Conservation (phyloP, 2,113 vertebrate genomes). For the Mesembrinibis cayennensis region DNA sequence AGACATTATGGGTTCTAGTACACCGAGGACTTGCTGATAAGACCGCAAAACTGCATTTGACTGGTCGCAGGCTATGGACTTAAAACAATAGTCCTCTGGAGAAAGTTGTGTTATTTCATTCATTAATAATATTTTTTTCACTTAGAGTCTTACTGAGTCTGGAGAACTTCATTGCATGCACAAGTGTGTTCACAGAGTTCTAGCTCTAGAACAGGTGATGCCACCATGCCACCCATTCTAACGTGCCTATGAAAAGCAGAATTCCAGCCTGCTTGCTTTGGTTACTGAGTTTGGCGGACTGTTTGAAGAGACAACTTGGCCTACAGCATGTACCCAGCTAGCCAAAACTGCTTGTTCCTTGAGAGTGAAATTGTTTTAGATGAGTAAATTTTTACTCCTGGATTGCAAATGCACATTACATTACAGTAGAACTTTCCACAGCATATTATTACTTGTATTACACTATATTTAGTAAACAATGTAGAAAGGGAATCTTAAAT, state of each 20-base stretch:
- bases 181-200: background rate
- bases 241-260: background rate
- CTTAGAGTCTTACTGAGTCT: background rate
- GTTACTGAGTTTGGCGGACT: background rate
- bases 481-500: constrained; percentile 3
- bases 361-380: background rate
- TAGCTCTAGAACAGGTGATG: background rate
- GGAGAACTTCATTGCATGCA: background rate
- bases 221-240: background rate
- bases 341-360: background rate
- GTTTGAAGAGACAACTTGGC: background rate
- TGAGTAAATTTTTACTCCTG: background rate
- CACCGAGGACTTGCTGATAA: background rate
- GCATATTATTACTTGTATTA: background rate
- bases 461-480: background rate
- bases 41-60: background rate
- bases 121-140: background rate
- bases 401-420: background rate
- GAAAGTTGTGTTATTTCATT: background rate
- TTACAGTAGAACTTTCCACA: constrained; percentile 12
- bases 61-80: background rate
- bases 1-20: background rate
- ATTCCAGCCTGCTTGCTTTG: background rate
- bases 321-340: background rate
- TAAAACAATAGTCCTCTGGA: background rate